Evolutionary conservation across 2,888 invertebrate genomes (phyloP).

Genomic region (Ophraella communa): DNA sequence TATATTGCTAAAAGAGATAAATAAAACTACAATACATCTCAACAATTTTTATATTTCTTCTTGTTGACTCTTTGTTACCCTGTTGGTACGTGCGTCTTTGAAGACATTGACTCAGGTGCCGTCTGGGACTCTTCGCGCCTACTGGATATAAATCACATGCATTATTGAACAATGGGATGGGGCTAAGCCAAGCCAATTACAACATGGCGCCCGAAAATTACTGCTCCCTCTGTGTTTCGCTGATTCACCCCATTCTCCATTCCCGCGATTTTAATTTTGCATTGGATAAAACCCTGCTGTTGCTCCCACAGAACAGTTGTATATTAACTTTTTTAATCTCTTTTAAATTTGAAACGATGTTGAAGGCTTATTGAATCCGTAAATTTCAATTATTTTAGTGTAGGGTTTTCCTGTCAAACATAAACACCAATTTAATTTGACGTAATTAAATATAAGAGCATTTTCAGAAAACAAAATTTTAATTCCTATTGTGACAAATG

Average conservation of each 20-base stretch:
- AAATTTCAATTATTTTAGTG: constrained; percentile 47
- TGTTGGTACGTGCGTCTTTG: not conserved
- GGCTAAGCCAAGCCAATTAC: constrained; percentile 53
- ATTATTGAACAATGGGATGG: constrained; percentile 58
- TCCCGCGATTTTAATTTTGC: constrained; percentile 51
- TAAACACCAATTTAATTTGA: constrained; percentile 1
- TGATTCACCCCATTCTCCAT: constrained; percentile 44
- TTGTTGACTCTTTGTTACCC: not conserved
- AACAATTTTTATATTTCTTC: not conserved
- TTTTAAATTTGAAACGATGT: constrained; percentile 50
- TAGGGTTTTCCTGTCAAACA: constrained; percentile 2
- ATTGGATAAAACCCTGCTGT: constrained; percentile 34
- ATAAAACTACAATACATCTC: too few relatives aligned
- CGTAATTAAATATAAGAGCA: not conserved
- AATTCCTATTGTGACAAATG: too few relatives aligned
- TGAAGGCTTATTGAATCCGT: constrained; percentile 47
- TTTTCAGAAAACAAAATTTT: not conserved
- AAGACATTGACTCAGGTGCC: constrained; percentile 47
- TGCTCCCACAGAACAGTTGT: constrained; percentile 38
- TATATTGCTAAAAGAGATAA: too few relatives aligned
- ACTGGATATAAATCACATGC: constrained; percentile 55
- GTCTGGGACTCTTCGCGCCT: constrained; percentile 49
- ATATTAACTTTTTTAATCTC: constrained; percentile 50
- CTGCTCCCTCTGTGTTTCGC: constrained; percentile 40
- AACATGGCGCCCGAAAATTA: constrained; percentile 52